Percentiles rank a stretch among this genome's conserved stretches.
Evolutionary conservation across 2,888 invertebrate genomes (phyloP).

Genomic region (Beris morrisii): DNA sequence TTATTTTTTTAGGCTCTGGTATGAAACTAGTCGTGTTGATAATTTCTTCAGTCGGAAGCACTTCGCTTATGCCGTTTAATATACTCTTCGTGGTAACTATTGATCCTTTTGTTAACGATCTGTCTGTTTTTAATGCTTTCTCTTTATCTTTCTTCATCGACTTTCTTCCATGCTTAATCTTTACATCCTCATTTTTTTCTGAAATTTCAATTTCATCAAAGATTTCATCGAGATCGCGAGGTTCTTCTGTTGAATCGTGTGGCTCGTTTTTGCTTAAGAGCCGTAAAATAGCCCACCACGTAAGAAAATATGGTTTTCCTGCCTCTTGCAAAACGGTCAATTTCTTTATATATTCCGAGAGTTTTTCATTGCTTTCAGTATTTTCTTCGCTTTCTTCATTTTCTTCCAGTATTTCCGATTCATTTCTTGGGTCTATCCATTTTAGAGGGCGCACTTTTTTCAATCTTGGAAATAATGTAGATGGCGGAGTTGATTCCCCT

Average conservation of each 20-base stretch:
- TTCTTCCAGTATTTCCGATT: neutral
- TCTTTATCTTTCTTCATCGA: neutral
- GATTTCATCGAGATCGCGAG: neutral
- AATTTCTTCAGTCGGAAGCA: no score
- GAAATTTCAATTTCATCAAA: neutral
- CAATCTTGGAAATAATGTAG: slow-evolving; percentile 1
- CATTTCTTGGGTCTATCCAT: neutral
- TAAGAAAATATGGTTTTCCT: neutral
- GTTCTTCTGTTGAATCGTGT: neutral
- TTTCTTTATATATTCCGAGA: slow-evolving; percentile 4
- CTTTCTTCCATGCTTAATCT: neutral
- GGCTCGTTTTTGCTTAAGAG: neutral
- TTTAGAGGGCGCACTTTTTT: neutral
- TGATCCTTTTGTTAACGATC: neutral
- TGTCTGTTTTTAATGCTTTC: neutral
- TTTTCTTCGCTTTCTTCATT: neutral
- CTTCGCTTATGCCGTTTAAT: no score
- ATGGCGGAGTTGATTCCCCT: slow-evolving; percentile 3
- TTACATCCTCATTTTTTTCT: neutral
- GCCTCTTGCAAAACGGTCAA: neutral
- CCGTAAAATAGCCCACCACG: neutral
- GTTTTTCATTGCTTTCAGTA: no score
- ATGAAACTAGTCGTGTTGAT: no score
- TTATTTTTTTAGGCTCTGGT: no score
- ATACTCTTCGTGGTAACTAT: neutral